These are phyloP conservation scores for Paraescarpia echinospica DNA, from an alignment of 1,140 invertebrate species.

Conservation along the genomic window DNA sequence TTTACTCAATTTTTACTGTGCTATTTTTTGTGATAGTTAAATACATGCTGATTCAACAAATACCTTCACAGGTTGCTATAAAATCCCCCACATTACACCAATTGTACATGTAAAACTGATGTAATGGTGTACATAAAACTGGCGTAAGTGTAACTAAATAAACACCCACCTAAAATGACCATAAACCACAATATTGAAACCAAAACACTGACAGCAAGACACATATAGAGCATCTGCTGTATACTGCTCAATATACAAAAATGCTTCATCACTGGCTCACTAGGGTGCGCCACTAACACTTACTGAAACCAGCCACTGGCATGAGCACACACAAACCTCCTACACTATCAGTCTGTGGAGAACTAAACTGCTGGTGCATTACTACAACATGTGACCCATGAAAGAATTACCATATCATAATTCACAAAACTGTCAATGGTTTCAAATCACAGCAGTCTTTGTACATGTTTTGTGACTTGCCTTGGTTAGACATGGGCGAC, in stretches of 20 bases:
- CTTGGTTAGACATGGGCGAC: conserved; percentile 20
- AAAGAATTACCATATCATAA: neutral
- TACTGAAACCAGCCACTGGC: neutral
- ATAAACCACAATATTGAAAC: neutral
- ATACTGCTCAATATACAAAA: neutral
- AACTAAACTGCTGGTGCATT: neutral
- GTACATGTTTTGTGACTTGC: neutral
- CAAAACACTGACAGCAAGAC: neutral
- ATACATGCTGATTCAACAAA: too few relatives aligned
- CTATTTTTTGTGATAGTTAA: too few relatives aligned
- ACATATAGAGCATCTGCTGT: neutral
- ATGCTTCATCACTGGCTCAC: conserved; percentile 10
- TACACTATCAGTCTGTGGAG: neutral
- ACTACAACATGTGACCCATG: neutral
- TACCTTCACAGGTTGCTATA: too few relatives aligned
- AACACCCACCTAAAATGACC: neutral
- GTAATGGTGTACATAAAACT: too few relatives aligned
- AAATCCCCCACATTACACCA: too few relatives aligned
- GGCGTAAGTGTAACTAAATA: too few relatives aligned
- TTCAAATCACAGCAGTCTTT: too few relatives aligned
- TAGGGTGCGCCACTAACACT: neutral
- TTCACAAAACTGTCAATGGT: neutral
- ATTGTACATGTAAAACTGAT: too few relatives aligned
- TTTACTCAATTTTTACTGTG: too few relatives aligned
- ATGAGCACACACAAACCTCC: neutral